These are phyloP conservation scores for Pao palembangensis DNA, from an alignment of 2,113 vertebrate species.

Conservation along the genomic window DNA sequence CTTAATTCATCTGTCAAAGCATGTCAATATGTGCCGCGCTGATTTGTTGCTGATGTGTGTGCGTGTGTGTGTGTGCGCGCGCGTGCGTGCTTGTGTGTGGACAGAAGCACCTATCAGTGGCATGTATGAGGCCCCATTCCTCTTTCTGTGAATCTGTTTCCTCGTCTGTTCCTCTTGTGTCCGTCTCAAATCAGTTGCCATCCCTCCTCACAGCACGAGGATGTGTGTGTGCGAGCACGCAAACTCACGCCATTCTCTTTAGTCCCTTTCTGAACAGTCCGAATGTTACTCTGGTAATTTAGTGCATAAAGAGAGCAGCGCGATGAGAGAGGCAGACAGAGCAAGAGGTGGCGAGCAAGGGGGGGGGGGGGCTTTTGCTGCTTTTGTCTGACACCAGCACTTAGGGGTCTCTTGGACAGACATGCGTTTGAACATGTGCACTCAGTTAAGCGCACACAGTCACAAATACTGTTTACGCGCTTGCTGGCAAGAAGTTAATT, in stretches of 20 bases:
- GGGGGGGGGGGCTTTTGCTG: constrained; percentile 68
- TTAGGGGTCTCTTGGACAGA: constrained; percentile 65
- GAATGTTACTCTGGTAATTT: constrained; percentile 89
- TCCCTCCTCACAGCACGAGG: constrained; percentile 34
- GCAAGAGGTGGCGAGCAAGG: constrained; percentile 45
- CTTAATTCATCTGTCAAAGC: constrained; percentile 83
- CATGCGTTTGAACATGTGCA: constrained; percentile 41
- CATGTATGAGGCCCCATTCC: background rate
- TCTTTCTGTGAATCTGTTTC: background rate
- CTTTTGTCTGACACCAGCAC: constrained; percentile 76
- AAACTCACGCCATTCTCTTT: constrained; percentile 32
- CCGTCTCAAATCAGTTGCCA: constrained; percentile 42
- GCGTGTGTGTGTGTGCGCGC: constrained; percentile 21
- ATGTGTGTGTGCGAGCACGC: constrained; percentile 9
- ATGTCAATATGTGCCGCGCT: constrained; percentile 77
- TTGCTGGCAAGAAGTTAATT: constrained; percentile 27
- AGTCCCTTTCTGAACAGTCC: constrained; percentile 82
- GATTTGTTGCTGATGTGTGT: constrained; percentile 64
- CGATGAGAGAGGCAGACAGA: constrained; percentile 40
- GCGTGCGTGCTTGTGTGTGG: constrained; percentile 20
- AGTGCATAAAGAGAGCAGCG: constrained; percentile 78
- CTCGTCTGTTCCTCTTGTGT: constrained; percentile 38
- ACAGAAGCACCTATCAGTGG: constrained; percentile 9
- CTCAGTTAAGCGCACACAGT: constrained; percentile 10
- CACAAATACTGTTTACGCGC: constrained; percentile 1